Percentiles rank a stretch among this genome's conserved stretches.
Conservation (phyloP, 37 sponge, comb jelly and placozoan species). For the Chondrilla cf. caribensis region DNA sequence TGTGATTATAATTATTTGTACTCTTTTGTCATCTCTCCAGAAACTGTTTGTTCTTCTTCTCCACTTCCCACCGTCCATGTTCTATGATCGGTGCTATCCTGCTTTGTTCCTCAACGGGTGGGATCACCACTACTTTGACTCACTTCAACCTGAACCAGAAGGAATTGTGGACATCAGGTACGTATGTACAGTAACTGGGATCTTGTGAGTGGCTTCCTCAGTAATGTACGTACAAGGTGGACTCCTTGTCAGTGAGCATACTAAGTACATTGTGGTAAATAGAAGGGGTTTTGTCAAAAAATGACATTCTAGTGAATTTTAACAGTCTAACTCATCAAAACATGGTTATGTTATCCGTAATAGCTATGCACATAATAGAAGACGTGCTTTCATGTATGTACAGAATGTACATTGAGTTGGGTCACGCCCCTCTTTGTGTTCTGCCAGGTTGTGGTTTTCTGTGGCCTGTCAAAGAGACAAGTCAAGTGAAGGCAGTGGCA, state of each 20-base stretch:
- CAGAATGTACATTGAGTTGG: not conserved
- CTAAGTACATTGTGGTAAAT: too few species aligned
- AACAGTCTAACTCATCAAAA: too few species aligned
- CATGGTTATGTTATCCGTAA: too few species aligned
- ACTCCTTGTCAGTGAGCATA: too few species aligned
- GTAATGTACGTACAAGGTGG: too few species aligned
- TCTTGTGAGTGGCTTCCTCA: not conserved
- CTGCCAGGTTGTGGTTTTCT: constrained; percentile 3
- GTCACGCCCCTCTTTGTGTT: not conserved
- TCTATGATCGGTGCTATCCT: constrained; percentile 65
- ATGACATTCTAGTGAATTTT: too few species aligned
- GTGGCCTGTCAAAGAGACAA: constrained; percentile 10
- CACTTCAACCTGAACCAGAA: constrained; percentile 21
- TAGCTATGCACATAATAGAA: not conserved
- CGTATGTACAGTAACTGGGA: not conserved
- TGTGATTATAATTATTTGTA: not conserved
- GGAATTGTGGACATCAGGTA: constrained; percentile 32
- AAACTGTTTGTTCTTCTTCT: constrained; percentile 84
- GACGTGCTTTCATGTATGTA: not conserved
- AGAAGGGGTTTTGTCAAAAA: too few species aligned
- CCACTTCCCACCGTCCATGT: constrained; percentile 72
- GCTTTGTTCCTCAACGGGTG: constrained; percentile 81
- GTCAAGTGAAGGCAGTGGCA: not conserved
- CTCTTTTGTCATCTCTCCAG: not conserved
- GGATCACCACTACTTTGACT: constrained; percentile 88